phyloP scores from a whole-genome alignment of 2,797 vertebrate species.

The Lacerta agilis region DNA sequence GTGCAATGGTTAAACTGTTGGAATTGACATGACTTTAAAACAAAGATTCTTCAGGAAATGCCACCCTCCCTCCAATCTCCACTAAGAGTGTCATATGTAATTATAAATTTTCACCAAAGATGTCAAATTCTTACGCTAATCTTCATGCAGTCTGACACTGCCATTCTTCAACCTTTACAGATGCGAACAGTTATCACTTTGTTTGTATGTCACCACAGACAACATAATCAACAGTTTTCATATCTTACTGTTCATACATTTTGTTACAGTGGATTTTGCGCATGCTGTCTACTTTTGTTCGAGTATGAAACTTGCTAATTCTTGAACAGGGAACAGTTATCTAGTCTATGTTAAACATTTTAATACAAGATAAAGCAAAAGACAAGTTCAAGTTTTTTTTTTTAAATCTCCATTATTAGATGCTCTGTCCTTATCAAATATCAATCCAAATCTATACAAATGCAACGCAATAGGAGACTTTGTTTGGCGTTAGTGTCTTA shows the following conservation, averaged over 20 bases:
- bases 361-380: conserved; percentile 60
- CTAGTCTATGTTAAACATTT: conserved; percentile 69
- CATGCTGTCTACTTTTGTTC: conserved; percentile 67
- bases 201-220: conserved; percentile 75
- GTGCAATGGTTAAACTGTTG: conserved; percentile 60
- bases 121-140: conserved; percentile 73
- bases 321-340: conserved; percentile 68
- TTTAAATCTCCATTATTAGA: conserved; percentile 47
- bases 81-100: conserved; percentile 69
- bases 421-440: conserved; percentile 64
- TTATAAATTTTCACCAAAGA: conserved; percentile 75
- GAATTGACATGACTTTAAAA: conserved; percentile 51
- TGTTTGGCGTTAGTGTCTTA: conserved; percentile 55
- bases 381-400: conserved; percentile 27
- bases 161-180: conserved; percentile 64
- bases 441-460: conserved; percentile 54
- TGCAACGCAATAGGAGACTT: conserved; percentile 60
- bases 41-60: conserved; percentile 59
- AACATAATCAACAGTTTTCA: conserved; percentile 77
- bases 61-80: conserved; percentile 57
- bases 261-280: conserved; percentile 62
- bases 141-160: conserved; percentile 68
- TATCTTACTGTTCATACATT: conserved; percentile 70
- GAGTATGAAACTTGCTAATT: conserved; percentile 66
- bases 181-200: conserved; percentile 73